These are phyloP conservation scores for Bilobella aurantiaca DNA, from an alignment of 1,140 invertebrate species.

Conservation along the genomic window DNA sequence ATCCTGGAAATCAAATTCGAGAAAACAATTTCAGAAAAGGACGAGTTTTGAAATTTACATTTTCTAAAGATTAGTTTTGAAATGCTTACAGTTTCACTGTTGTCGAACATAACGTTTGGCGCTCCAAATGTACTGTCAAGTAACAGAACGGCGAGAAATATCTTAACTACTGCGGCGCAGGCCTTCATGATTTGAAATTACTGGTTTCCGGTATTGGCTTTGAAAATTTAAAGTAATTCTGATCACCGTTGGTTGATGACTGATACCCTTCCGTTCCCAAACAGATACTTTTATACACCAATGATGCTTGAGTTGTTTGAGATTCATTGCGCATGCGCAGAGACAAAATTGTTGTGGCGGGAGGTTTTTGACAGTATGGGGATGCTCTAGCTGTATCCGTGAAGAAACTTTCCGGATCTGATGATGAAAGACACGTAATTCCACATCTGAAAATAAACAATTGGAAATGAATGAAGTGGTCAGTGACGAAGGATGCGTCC, in stretches of 20 bases:
- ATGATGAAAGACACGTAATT: neutral
- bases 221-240: no score
- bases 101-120: neutral
- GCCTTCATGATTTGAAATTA: neutral
- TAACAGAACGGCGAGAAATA: neutral
- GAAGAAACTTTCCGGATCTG: constrained; percentile 4
- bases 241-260: no score
- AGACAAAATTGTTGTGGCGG: neutral
- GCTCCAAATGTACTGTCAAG: neutral
- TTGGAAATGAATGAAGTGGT: neutral
- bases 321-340: neutral
- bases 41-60: neutral
- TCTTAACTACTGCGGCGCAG: neutral
- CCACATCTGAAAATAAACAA: neutral
- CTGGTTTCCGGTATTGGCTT: neutral
- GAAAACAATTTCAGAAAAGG: neutral
- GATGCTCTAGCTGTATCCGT: neutral
- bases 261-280: no score
- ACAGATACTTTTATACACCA: no score
- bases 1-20: neutral
- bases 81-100: neutral
- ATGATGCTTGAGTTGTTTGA: no score
- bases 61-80: neutral
- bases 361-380: no score
- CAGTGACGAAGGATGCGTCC: no score